phyloP scores from a whole-genome alignment of 2,888 invertebrate genomes.

The Aphrophora alni region DNA sequence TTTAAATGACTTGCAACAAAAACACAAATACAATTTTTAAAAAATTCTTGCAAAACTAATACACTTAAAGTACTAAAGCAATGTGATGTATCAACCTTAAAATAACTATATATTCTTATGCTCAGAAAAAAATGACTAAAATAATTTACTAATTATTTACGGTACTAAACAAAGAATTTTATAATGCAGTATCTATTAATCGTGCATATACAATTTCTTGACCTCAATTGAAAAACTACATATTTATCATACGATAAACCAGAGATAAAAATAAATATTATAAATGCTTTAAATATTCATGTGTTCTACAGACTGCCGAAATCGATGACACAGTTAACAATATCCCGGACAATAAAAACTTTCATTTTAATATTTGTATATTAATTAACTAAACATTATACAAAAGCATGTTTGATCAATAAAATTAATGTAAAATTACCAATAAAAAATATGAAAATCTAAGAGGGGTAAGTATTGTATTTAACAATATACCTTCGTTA shows the following conservation, averaged over 20 bases:
- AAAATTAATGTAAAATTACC: no score
- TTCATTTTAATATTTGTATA: no score
- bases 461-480: no score
- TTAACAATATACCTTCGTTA: no score
- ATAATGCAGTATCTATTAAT: neutral
- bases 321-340: neutral
- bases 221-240: neutral
- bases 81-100: neutral
- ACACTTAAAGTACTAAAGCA: slow-evolving; percentile 3
- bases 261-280: neutral
- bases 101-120: neutral
- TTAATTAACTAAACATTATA: no score
- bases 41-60: neutral
- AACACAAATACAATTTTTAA: neutral
- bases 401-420: no score
- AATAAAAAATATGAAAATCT: no score
- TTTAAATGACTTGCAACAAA: neutral
- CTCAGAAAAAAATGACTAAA: neutral
- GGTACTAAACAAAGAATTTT: neutral
- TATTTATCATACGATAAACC: neutral
- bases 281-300: neutral
- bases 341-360: neutral
- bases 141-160: slow-evolving; percentile 2
- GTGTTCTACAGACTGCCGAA: neutral
- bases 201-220: neutral